Percentiles rank a stretch among this genome's conserved stretches.
Conservation (phyloP, 2,888 invertebrate genomes). For the Euproctis similis region DNA sequence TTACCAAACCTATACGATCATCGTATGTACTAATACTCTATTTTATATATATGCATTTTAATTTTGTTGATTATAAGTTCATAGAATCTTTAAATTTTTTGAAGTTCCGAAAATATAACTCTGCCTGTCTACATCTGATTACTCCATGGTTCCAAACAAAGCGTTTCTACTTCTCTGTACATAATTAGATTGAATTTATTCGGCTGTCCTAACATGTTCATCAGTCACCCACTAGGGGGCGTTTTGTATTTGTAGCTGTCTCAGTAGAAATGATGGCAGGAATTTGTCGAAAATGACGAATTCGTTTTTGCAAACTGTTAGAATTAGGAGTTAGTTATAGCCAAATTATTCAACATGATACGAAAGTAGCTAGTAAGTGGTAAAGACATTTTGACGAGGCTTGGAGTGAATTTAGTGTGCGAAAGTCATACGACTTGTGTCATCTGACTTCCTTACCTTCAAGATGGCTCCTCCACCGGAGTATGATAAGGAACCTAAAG, state of each 20-base stretch:
- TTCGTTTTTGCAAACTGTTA: conserved; percentile 55
- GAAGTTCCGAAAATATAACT: too few species aligned
- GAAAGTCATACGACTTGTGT: conserved; percentile 75
- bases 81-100: too few species aligned
- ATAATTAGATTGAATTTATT: too few species aligned
- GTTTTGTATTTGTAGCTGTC: conserved; percentile 46
- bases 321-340: conserved; percentile 57
- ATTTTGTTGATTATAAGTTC: too few species aligned
- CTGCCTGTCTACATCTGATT: too few species aligned
- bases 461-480: conserved; percentile 88
- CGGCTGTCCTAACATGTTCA: too few species aligned
- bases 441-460: conserved; percentile 76
- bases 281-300: conserved; percentile 67
- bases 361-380: conserved; percentile 52
- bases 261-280: conserved; percentile 63
- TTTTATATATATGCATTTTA: too few species aligned
- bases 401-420: conserved; percentile 58
- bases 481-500: conserved; percentile 84
- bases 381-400: conserved; percentile 41
- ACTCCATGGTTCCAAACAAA: too few species aligned
- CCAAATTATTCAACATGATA: conserved; percentile 48
- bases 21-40: too few species aligned
- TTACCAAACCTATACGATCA: too few species aligned
- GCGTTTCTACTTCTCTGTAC: too few species aligned
- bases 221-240: conserved; percentile 40